Conservation (phyloP, 2,797 vertebrate genomes). For the Micropoecilia bifurca region DNA sequence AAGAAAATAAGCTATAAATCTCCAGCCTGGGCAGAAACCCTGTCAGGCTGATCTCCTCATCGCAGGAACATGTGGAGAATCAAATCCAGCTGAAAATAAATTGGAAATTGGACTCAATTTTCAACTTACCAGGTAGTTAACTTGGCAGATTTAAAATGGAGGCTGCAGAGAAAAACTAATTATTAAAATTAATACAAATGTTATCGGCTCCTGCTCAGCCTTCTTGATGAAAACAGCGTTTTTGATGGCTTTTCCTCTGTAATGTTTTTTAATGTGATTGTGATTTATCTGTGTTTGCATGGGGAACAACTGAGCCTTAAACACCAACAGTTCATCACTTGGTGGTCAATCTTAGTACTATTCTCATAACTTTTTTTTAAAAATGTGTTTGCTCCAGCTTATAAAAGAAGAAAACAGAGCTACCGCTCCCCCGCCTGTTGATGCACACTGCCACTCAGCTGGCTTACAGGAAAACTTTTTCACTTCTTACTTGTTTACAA, state of each 20-base stretch:
- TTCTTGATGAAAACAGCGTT: background rate
- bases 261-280: background rate
- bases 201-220: background rate
- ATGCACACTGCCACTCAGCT: background rate
- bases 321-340: background rate
- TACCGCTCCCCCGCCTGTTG: background rate
- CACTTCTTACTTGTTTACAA: background rate
- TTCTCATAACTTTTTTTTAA: background rate
- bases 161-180: background rate
- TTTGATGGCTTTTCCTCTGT: background rate
- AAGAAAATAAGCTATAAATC: background rate
- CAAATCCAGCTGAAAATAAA: background rate
- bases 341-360: background rate
- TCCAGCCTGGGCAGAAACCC: background rate
- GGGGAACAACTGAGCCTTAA: background rate
- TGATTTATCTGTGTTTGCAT: background rate
- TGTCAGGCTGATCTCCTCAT: background rate
- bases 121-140: conserved; percentile 2
- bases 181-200: conserved; percentile 3
- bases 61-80: background rate
- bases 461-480: background rate
- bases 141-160: background rate
- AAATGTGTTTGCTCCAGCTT: background rate
- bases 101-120: conserved; percentile 3
- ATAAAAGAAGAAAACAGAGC: background rate